phyloP scores from a whole-genome alignment of 2,888 invertebrate genomes.

The Chirona hameri region DNA sequence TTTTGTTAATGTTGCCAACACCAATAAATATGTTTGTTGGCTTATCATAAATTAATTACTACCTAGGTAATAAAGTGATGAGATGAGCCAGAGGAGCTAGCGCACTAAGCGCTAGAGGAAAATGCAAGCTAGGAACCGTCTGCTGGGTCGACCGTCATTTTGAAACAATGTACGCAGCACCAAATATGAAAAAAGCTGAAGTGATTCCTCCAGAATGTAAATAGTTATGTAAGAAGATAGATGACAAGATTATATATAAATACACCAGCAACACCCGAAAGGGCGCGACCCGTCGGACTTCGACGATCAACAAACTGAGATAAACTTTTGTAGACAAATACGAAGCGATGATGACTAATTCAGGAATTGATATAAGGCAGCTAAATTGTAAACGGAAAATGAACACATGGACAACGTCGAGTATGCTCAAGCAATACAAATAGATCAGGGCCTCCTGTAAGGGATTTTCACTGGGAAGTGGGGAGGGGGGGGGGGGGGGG shows the following conservation, averaged over 20 bases:
- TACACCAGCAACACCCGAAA: neutral
- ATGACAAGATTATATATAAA: neutral
- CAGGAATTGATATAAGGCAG: neutral
- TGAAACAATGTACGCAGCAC: too few relatives aligned
- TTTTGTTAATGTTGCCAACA: neutral
- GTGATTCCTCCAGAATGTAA: neutral
- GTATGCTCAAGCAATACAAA: too few relatives aligned
- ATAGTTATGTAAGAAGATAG: neutral
- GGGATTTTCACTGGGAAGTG: too few relatives aligned
- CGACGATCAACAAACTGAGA: neutral
- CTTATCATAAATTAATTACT: neutral
- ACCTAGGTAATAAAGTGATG: neutral
- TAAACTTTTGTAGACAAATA: neutral
- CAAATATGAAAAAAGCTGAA: too few relatives aligned
- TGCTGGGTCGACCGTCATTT: too few relatives aligned
- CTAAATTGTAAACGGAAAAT: neutral
- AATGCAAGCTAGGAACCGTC: neutral
- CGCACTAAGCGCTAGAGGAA: neutral
- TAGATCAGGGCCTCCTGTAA: too few relatives aligned
- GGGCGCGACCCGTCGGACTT: neutral
- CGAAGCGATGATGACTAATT: neutral
- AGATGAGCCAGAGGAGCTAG: neutral
- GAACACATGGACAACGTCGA: too few relatives aligned
- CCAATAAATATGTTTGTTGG: neutral
- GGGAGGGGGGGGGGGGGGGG: too few relatives aligned